These are phyloP conservation scores for Neomonachus schauinslandi DNA, from an alignment of 2,113 vertebrate species.

Conservation along the genomic window DNA sequence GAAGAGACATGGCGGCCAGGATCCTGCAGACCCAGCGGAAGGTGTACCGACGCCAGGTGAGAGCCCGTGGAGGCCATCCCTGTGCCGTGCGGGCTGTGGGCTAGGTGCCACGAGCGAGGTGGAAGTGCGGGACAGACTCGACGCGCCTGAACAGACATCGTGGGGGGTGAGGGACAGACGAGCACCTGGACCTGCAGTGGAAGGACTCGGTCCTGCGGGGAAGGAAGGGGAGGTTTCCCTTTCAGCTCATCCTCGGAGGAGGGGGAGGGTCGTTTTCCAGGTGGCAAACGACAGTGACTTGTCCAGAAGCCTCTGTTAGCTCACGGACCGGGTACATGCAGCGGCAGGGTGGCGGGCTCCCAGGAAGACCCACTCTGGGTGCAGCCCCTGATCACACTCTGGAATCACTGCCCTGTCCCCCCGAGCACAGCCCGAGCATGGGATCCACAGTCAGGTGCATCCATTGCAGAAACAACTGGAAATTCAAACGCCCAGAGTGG, in stretches of 20 bases:
- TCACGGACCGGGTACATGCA: rapidly evolving
- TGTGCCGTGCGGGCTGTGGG: rapidly evolving
- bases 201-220: not conserved
- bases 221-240: not conserved
- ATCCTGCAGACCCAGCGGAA: slow-evolving; percentile 90
- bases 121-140: not conserved
- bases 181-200: not conserved
- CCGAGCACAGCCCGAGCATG: too few relatives aligned
- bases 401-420: too few relatives aligned
- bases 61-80: not conserved
- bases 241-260: not conserved
- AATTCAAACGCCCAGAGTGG: not conserved
- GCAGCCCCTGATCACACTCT: too few relatives aligned
- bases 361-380: not conserved
- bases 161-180: not conserved
- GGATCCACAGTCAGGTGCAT: not conserved
- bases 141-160: rapidly evolving
- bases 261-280: not conserved
- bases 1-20: slow-evolving; percentile 82
- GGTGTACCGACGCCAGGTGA: slow-evolving; percentile 85
- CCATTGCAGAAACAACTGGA: not conserved
- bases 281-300: not conserved
- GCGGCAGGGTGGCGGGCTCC: rapidly evolving
- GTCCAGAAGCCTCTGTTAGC: not conserved
- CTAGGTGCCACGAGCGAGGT: rapidly evolving